Conservation (phyloP, 1,140 invertebrate species). For the Bombus confusus region DNA sequence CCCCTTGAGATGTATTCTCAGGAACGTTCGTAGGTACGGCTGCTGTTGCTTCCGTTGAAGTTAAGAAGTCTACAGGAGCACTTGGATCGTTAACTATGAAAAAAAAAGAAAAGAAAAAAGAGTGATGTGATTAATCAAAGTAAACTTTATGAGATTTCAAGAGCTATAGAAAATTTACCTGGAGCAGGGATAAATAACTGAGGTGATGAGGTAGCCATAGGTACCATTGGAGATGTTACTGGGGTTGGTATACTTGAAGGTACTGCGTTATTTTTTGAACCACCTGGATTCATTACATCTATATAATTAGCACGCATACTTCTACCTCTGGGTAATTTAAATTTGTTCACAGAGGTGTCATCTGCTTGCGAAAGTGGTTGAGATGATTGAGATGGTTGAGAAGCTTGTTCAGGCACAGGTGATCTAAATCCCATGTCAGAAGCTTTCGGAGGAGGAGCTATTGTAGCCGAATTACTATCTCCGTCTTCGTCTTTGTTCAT, state of each 20-base stretch:
- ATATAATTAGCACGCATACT: conserved; percentile 89
- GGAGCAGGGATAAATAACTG: conserved; percentile 84
- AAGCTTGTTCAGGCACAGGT: conserved; percentile 34
- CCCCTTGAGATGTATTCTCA: conserved; percentile 77
- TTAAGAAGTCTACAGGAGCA: conserved; percentile 84
- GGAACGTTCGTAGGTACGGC: conserved; percentile 51
- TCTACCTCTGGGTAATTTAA: conserved; percentile 89
- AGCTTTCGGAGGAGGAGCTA: conserved; percentile 91
- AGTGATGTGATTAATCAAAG: background rate
- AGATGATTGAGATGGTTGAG: conserved; percentile 53
- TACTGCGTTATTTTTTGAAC: conserved; percentile 79
- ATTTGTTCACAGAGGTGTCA: conserved; percentile 84
- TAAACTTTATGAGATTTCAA: background rate
- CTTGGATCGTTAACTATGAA: conserved; percentile 82
- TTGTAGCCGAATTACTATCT: conserved; percentile 83
- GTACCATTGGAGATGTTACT: conserved; percentile 79
- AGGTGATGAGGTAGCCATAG: conserved; percentile 78
- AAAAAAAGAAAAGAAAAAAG: background rate
- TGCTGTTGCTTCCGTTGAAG: conserved; percentile 72
- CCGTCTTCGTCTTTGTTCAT: conserved; percentile 90
- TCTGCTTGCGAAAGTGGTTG: conserved; percentile 40
- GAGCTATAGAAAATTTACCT: conserved; percentile 69
- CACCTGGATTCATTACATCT: conserved; percentile 91
- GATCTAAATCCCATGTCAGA: conserved; percentile 81
- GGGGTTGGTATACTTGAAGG: conserved; percentile 81